Conservation (phyloP, 2,113 vertebrate species). For the Thalassarche chlororhynchos region DNA sequence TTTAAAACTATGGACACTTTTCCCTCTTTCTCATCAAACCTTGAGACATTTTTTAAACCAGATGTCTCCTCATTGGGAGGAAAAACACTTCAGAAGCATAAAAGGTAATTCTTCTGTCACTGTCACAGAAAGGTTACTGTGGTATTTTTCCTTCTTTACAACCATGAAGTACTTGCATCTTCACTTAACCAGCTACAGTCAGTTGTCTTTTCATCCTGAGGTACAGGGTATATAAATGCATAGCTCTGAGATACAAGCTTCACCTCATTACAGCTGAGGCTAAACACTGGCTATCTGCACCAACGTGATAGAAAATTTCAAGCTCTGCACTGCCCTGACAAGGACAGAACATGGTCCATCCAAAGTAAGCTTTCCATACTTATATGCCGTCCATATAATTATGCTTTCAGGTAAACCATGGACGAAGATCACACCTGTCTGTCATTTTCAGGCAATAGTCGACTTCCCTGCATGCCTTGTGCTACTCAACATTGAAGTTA, state of each 20-base stretch:
- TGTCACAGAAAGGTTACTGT: rapidly evolving
- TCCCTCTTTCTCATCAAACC: background rate
- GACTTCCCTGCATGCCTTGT: background rate
- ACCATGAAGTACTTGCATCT: background rate
- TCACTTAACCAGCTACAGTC: background rate
- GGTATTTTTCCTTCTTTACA: background rate
- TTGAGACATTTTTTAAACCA: background rate
- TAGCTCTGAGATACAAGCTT: background rate
- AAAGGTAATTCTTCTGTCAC: background rate
- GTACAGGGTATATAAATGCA: background rate
- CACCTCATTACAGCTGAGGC: background rate
- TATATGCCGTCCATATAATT: background rate
- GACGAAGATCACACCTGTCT: background rate
- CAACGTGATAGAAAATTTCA: background rate
- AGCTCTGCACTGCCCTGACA: background rate
- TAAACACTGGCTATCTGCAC: background rate
- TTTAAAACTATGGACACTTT: background rate
- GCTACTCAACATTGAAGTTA: background rate
- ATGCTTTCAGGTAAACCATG: background rate
- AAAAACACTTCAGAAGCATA: background rate
- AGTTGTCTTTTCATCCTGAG: background rate
- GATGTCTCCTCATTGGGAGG: background rate
- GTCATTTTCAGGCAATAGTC: background rate
- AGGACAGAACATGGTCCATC: background rate
- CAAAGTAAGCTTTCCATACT: background rate